Percentiles rank a stretch among this genome's conserved stretches.
Evolutionary conservation across 2,888 invertebrate species (phyloP).

Genomic region (Celastrina argiolus): DNA sequence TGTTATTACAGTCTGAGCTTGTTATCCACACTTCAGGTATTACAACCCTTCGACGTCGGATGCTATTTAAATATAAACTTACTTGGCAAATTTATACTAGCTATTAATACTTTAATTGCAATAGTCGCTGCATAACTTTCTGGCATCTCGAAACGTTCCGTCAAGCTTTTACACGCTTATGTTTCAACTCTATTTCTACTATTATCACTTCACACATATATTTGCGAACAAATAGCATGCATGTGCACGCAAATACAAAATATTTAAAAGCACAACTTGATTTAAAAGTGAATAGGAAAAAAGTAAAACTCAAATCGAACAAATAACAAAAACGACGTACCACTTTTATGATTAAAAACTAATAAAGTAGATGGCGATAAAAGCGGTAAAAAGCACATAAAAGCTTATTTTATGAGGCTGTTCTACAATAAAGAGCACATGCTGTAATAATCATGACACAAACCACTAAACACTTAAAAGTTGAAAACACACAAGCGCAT

Average conservation of each 20-base stretch:
- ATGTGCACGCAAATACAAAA: neutral
- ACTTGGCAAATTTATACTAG: neutral
- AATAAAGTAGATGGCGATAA: neutral
- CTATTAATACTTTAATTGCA: neutral
- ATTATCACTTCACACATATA: neutral
- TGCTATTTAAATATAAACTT: neutral
- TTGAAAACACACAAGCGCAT: slow-evolving; percentile 12
- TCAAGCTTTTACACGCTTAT: neutral
- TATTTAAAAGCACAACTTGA: neutral
- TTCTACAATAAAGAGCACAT: slow-evolving; percentile 1
- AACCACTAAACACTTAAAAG: slow-evolving; percentile 11
- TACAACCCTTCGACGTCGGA: neutral
- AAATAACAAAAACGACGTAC: neutral
- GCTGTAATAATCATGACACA: neutral
- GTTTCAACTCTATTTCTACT: neutral
- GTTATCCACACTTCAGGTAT: slow-evolving; percentile 8
- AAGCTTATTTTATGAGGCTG: slow-evolving; percentile 6
- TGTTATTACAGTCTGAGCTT: neutral
- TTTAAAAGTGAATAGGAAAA: neutral
- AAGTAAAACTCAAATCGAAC: neutral
- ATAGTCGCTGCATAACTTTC: too few species aligned
- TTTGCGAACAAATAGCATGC: neutral
- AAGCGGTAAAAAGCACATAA: neutral
- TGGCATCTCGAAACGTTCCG: too few species aligned
- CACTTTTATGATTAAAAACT: slow-evolving; percentile 27